Conservation (phyloP, 2,888 invertebrate species). For the Aspidiotus destructor region DNA sequence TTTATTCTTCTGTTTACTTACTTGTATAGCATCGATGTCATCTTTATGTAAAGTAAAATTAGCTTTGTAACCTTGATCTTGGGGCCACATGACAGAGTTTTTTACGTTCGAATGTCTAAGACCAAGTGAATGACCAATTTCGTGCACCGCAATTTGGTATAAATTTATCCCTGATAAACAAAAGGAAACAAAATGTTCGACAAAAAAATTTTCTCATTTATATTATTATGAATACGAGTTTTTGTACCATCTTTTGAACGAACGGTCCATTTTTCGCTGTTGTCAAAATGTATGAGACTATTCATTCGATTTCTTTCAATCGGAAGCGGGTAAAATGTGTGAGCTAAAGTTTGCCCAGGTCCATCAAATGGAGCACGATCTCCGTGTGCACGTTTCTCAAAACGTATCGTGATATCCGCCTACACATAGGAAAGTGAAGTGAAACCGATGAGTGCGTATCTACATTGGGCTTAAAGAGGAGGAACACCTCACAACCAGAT, state of each 20-base stretch:
- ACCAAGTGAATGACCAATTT: constrained; percentile 24
- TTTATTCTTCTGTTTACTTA: not conserved
- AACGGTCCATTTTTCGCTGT: constrained; percentile 17
- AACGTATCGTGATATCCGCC: constrained; percentile 13
- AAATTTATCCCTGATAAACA: constrained; percentile 8
- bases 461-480: too few species aligned
- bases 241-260: constrained; percentile 4
- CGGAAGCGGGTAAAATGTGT: constrained; percentile 7
- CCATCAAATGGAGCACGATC: constrained; percentile 22
- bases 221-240: not conserved
- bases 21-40: constrained; percentile 16
- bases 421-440: not conserved
- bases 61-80: not conserved
- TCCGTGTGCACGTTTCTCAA: constrained; percentile 14
- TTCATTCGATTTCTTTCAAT: not conserved
- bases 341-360: constrained; percentile 9
- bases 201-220: not conserved
- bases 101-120: constrained; percentile 17
- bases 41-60: constrained; percentile 5
- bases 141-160: constrained; percentile 25
- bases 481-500: too few species aligned
- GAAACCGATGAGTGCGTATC: not conserved
- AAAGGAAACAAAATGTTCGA: too few species aligned
- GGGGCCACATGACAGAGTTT: constrained; percentile 21
- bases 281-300: constrained; percentile 23